Base-by-base conservation (phyloP, 2,888 invertebrate genomes). In the Agrotis puta region DNA sequence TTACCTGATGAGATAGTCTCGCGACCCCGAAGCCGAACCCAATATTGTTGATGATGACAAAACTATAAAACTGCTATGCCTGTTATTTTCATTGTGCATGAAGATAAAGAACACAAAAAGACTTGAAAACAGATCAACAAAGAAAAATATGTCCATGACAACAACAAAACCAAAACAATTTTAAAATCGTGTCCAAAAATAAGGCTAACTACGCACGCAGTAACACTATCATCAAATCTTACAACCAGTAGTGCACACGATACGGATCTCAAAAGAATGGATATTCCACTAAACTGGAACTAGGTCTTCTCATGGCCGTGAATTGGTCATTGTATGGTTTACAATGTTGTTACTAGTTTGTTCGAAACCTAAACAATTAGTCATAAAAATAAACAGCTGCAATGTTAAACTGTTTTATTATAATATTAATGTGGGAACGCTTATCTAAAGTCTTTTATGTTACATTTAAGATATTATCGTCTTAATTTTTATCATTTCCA, bases 231-330 rank as follows among this genome's bases (percentile, higher is more conserved):
- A 56, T 33, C 70, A 53, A 45, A 81, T 84, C 74, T 84, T 18
- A 64, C 57, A 68, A 62, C 57, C 69, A 73, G 71, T 84, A 84
- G 39, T 70, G 78, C 56, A 77, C 84, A 61, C n/a, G 84, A 84
- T 84, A 72, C 0, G 20, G 61, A 80, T 81, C 66, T 78, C 39
- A 57, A 68, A 82, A 80, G 64, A 83, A 82, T 79, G 62, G 53
- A 54, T 67, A 71, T 83, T 78, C 79, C 82, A 85, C 73, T 62
- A 78, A 88, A 86, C 68, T 88, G 76, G 87, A 85, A 83, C 88
- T 86, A 85, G 86, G 81, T 85, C 87, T 90, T 91, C 92, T 85
- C 91, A 91, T 87, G 93, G 78, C 91, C 91, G 83, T 89, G 89
- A 89, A 89, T 79, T 86, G 65, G 61, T 62, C 66, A 75, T 84